These are phyloP conservation scores for Holocentrus rufus DNA, from an alignment of 2,797 vertebrate species.

Conservation along the genomic window DNA sequence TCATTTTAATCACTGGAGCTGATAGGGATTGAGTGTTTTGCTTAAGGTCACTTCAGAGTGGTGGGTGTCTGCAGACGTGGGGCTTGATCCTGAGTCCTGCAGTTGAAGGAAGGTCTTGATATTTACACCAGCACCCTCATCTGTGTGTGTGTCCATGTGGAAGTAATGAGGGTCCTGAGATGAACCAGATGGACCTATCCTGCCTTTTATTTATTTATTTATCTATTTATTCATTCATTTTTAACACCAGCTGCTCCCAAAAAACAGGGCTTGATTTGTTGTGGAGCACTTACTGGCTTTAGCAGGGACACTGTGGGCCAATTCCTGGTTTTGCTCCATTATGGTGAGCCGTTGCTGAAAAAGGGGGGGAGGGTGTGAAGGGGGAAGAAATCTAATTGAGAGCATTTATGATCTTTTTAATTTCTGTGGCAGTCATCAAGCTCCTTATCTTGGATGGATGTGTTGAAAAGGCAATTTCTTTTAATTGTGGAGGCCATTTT, in stretches of 20 bases:
- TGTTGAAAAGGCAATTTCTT: constrained; percentile 4
- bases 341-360: constrained; percentile 10
- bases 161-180: neutral
- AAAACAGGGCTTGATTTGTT: constrained; percentile 26
- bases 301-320: constrained; percentile 6
- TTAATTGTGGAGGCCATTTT: neutral
- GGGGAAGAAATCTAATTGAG: constrained; percentile 6
- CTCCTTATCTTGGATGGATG: neutral
- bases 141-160: neutral
- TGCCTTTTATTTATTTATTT: constrained; percentile 3
- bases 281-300: constrained; percentile 42
- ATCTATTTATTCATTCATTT: neutral
- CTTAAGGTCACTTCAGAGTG: neutral
- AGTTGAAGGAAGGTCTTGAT: neutral
- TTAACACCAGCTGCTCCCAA: constrained; percentile 49
- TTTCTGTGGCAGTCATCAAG: constrained; percentile 1
- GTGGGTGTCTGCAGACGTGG: neutral
- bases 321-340: constrained; percentile 4
- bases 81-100: neutral
- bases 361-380: constrained; percentile 18
- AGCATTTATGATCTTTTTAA: neutral
- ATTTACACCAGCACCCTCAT: too few relatives aligned
- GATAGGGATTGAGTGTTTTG: too few relatives aligned
- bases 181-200: constrained; percentile 41
- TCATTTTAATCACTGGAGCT: too few relatives aligned